Evolutionary conservation across 1,140 invertebrate species (phyloP).

Genomic region (Drosophila truncata): DNA sequence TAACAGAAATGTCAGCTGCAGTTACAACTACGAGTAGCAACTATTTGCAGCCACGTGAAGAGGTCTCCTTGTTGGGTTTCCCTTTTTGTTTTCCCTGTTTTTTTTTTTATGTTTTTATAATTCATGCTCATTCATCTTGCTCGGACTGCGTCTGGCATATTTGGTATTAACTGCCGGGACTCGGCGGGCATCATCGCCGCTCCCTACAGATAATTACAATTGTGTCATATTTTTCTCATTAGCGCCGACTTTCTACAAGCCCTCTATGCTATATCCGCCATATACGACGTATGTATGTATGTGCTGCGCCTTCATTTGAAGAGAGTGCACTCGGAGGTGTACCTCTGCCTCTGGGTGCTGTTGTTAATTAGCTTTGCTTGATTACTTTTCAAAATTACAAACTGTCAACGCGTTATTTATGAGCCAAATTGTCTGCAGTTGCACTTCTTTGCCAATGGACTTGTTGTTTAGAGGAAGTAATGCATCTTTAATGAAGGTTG

Average conservation of each 20-base stretch:
- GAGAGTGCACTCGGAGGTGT: conserved; percentile 32
- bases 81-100: conserved; percentile 11
- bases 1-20: conserved; percentile 83
- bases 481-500: conserved; percentile 48
- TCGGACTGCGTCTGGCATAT: conserved; percentile 64
- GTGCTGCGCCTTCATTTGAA: conserved; percentile 38
- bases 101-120: conserved; percentile 82
- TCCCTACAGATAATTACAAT: conserved; percentile 78
- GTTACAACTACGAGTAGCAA: conserved; percentile 68
- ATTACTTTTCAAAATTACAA: conserved; percentile 82
- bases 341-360: conserved; percentile 48
- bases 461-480: conserved; percentile 25
- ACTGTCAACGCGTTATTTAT: conserved; percentile 82
- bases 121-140: conserved; percentile 83
- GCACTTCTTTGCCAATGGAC: conserved; percentile 25
- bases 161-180: conserved; percentile 70
- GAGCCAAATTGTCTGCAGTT: conserved; percentile 53
- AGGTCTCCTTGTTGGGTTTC: conserved; percentile 44
- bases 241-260: conserved; percentile 66
- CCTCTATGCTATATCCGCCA: conserved; percentile 23
- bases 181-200: conserved; percentile 33
- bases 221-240: conserved; percentile 84
- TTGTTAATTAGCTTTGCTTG: conserved; percentile 80
- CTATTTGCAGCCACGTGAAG: conserved; percentile 60
- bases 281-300: background rate